Conservation (phyloP, 2,797 vertebrate genomes). For the Paratrypauchen microcephalus region DNA sequence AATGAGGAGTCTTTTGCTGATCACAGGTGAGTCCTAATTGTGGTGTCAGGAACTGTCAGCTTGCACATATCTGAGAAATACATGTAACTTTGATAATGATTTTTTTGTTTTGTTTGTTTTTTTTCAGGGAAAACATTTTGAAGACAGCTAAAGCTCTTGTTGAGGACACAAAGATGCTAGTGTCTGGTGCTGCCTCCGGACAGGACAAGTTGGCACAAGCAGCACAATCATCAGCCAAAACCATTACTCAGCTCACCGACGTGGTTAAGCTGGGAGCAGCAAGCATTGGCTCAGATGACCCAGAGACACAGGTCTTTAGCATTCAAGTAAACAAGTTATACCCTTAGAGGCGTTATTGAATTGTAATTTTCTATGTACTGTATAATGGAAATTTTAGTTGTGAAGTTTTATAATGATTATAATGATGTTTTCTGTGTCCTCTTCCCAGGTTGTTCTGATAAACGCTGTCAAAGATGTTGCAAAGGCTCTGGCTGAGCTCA, state of each 20-base stretch:
- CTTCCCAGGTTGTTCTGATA: constrained; percentile 91
- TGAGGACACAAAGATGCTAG: constrained; percentile 83
- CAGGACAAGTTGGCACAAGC: constrained; percentile 96
- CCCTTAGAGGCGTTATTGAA: not conserved
- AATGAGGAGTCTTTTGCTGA: constrained; percentile 97
- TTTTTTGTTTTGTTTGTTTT: not conserved
- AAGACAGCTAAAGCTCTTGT: constrained; percentile 87
- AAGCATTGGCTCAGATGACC: constrained; percentile 94
- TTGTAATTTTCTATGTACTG: not conserved
- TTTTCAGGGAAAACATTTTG: constrained; percentile 92
- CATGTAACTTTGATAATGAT: constrained; percentile 12
- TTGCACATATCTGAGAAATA: constrained; percentile 45
- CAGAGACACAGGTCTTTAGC: constrained; percentile 88
- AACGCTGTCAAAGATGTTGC: constrained; percentile 98
- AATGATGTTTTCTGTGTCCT: constrained; percentile 49
- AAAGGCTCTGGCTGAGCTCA: constrained; percentile 96
- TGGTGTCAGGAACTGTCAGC: constrained; percentile 1
- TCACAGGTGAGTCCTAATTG: constrained; percentile 83
- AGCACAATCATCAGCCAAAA: constrained; percentile 94
- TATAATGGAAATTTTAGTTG: not conserved
- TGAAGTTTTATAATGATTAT: constrained; percentile 3
- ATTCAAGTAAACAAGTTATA: constrained; percentile 4
- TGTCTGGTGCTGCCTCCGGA: constrained; percentile 90
- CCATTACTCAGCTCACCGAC: constrained; percentile 96
- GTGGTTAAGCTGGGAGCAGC: constrained; percentile 96